Evolutionary conservation across 2,888 invertebrate genomes (phyloP).

Genomic region (Xestia c-nigrum): DNA sequence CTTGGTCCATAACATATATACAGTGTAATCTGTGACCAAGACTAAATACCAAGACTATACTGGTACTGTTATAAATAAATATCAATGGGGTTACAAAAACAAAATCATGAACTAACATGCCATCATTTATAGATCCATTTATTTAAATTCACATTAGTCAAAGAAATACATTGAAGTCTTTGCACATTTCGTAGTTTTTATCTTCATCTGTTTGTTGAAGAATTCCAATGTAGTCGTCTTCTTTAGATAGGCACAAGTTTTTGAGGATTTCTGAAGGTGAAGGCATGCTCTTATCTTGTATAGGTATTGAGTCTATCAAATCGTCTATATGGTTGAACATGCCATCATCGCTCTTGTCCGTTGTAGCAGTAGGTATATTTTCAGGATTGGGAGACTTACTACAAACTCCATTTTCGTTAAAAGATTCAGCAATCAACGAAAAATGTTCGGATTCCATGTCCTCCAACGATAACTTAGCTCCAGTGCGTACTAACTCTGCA

Average conservation of each 20-base stretch:
- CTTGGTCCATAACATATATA: too few relatives aligned
- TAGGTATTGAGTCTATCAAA: constrained; percentile 77
- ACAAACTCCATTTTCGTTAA: constrained; percentile 66
- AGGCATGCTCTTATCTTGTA: constrained; percentile 88
- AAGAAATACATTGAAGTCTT: constrained; percentile 74
- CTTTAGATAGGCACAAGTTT: constrained; percentile 90
- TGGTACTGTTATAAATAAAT: too few relatives aligned
- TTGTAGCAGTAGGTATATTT: constrained; percentile 36
- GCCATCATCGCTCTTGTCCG: constrained; percentile 69
- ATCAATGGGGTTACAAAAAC: too few relatives aligned
- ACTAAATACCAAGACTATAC: too few relatives aligned
- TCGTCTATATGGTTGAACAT: constrained; percentile 84
- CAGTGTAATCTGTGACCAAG: too few relatives aligned
- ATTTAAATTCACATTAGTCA: constrained; percentile 41
- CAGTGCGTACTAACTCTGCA: constrained; percentile 85
- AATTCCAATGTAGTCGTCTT: constrained; percentile 79
- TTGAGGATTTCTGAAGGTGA: constrained; percentile 92
- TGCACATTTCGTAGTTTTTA: constrained; percentile 69
- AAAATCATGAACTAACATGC: neutral
- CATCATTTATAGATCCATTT: neutral
- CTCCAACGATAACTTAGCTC: constrained; percentile 86
- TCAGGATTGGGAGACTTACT: constrained; percentile 18
- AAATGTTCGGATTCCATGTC: constrained; percentile 88
- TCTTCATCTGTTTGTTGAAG: constrained; percentile 64
- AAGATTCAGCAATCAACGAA: constrained; percentile 79